Evolutionary conservation across 1,140 invertebrate genomes (phyloP), one percentile per base, ranked within the genome.

Genomic region (Drosophila tsacasi): DNA sequence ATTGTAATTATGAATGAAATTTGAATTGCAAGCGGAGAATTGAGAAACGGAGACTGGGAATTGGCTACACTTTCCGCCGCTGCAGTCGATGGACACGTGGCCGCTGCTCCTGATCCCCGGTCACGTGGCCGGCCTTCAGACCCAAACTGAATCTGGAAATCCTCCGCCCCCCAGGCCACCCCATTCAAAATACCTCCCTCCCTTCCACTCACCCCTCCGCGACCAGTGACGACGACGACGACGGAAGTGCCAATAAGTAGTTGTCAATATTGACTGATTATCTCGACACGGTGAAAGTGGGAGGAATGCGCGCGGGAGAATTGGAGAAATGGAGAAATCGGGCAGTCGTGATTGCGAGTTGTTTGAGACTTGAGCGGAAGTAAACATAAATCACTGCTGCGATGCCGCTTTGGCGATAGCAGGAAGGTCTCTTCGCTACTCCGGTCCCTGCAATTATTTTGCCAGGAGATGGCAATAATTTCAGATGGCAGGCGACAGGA

Each of bases 261-360:
- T 92, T 92, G 91, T 92, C 91, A 92, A 92, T 92, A 92, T 92
- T 92, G 91, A 92, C 91, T 91, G 91, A 92, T 92, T 92, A 92
- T 92, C 85, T 91, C 81, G 75, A 83, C 82, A 81, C 81, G 77
- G 62, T 40, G 62, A 73, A 50, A 63, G 73, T 35, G 72, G 39
- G 64, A 7, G 42, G 25, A 40, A 46, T 17, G 52, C 47, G 32
- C 37, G 30, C 23, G 25, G n/a, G 23, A 7, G 55, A 25, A 47
- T 35, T 19, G 47, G 32, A 40, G 55, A 25, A 47, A 39, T 19
- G 47, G 32, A 40, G 47, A 44, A 19, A 27, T 61, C 66, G 82
- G 64, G 42, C 15, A 50, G 52, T 71, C 74, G 60, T 87, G 83
- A 87, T 89, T 87, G 84, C 84, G 76, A 82, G 55, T 79, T 83